Evolutionary conservation across 2,888 invertebrate genomes (phyloP), one percentile per base, ranked within the genome.

Genomic region (Agrochola litura): DNA sequence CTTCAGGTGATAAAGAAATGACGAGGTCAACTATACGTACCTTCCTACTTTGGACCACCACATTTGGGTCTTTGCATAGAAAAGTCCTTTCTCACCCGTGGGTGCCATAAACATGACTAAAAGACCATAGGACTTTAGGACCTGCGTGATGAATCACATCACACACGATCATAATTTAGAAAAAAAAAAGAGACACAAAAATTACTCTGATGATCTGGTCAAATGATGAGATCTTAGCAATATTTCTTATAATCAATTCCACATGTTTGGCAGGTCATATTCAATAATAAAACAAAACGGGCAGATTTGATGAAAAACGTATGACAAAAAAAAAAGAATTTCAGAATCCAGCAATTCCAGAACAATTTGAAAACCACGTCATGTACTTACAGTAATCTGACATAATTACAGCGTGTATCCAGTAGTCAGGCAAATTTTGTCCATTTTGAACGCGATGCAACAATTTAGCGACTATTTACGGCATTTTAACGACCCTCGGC

Each of bases 381-480:
- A 77, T 68, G 60, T 73, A 73, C 71, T 56, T 63, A 41, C 75
- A 69, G 74, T 69, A 77, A 83, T 80, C 79, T 83, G 75, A 77
- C 69, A 83, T 83, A 90, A 90, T 87, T 82, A 89, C 84, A 65
- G 70, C 41, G 73, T 74, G 75, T 76, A 86, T 84, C 84, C 77
- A 82, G 81, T 78, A 79, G 76, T 81, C 79, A 73, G 67, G 81
- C 82, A 82, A 79, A 88, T 87, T 87, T 82, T 85, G 85, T 84
- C 83, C 81, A 83, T 83, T 89, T 85, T 81, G 83, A 85, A 84
- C 84, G 85, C 86, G 73, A 86, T 89, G 89, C 89, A 84, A 89
- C 86, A 86, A 88, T 89, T 89, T 86, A 86, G 81, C 68, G 76
- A 63, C 73, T 89, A 90, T 90, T 90, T 86, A 90, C 89, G 84